A percentile compares a stretch with the other conserved stretches of the same genome.
These are phyloP conservation scores for Drosophila fungiperda DNA, from an alignment of 2,888 invertebrate genomes.

Conservation along the genomic window DNA sequence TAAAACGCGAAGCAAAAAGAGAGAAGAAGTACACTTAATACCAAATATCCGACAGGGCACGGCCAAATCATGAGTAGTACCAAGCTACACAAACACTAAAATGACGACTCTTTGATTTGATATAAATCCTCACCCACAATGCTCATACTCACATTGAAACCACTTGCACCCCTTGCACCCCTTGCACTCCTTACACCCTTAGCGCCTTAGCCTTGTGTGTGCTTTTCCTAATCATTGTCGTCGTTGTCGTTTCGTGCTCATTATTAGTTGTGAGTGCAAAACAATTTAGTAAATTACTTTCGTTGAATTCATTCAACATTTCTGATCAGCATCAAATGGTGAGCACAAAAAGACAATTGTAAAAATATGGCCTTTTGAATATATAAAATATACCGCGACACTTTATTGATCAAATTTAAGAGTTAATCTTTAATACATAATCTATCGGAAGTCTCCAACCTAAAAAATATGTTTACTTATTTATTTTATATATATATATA, in stretches of 20 bases:
- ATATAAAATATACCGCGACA: background rate
- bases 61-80: conserved; percentile 19
- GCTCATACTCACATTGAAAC: background rate
- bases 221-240: conserved; percentile 32
- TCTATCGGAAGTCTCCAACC: background rate
- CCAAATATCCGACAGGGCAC: conserved; percentile 24
- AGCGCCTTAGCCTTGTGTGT: background rate
- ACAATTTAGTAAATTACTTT: conserved; percentile 69
- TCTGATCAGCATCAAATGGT: no score
- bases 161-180: background rate
- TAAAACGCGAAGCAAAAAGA: background rate
- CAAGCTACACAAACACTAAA: conserved; percentile 32
- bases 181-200: background rate
- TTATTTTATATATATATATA: no score
- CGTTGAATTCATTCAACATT: no score
- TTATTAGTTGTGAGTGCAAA: conserved; percentile 67
- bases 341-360: background rate
- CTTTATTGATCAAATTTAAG: no score
- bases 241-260: conserved; percentile 38
- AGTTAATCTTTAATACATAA: background rate
- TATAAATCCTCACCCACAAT: conserved; percentile 4
- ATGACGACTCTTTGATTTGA: conserved; percentile 19
- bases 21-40: background rate
- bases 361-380: background rate
- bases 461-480: background rate